Percentiles rank a stretch among this genome's conserved stretches.
Conservation (phyloP, 2,888 invertebrate genomes). For the Carcina quercana region DNA sequence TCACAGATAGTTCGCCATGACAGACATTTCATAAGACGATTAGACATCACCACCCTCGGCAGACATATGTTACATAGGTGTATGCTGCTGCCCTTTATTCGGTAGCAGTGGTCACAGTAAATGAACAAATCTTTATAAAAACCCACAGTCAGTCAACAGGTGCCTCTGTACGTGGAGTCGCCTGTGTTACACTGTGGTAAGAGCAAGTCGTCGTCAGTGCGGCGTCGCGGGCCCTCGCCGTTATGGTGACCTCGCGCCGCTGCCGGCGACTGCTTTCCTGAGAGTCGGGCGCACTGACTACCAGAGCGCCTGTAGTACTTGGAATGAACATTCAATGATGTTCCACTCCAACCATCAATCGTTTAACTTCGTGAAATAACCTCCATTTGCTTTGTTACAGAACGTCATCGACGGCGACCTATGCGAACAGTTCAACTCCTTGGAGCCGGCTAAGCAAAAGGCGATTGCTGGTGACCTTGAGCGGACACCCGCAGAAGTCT, state of each 20-base stretch:
- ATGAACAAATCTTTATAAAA: no score
- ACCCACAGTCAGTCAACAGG: conserved; percentile 66
- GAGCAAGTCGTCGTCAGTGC: conserved; percentile 33
- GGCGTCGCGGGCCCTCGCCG: conserved; percentile 34
- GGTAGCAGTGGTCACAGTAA: no score
- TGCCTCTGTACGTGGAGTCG: conserved; percentile 22
- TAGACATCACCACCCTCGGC: no score
- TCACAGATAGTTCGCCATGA: no score
- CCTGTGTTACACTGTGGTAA: conserved; percentile 68
- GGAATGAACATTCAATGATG: conserved; percentile 44
- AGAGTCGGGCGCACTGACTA: conserved; percentile 51
- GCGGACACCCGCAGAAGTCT: conserved; percentile 96
- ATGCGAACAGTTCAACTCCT: conserved; percentile 98
- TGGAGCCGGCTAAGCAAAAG: conserved; percentile 95
- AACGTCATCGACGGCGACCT: conserved; percentile 99
- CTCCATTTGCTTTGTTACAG: conserved; percentile 65
- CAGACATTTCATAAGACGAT: no score
- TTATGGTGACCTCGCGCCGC: conserved; percentile 42
- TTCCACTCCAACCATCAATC: neutral
- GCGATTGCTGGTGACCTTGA: conserved; percentile 96
- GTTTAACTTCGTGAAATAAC: neutral
- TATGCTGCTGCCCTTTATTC: no score
- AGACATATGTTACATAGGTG: no score
- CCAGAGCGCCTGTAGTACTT: conserved; percentile 51
- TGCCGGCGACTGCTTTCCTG: conserved; percentile 40